phyloP scores from a whole-genome alignment of 2,888 invertebrate species.

The Elgonia sp. region DNA sequence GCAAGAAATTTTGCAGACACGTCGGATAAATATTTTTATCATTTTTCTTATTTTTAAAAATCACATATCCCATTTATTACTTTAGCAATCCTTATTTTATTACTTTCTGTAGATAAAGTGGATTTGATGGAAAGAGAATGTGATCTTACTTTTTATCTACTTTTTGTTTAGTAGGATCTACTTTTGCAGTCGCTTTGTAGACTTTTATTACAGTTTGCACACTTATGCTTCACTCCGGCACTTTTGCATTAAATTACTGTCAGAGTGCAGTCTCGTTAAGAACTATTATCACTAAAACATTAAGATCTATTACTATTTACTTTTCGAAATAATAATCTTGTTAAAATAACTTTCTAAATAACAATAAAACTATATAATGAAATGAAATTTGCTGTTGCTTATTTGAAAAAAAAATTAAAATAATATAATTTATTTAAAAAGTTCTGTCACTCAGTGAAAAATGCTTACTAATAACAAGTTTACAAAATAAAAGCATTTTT shows the following conservation, averaged over 20 bases:
- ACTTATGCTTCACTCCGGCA: constrained; percentile 22
- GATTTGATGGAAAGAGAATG: constrained; percentile 53
- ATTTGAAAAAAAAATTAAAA: too few relatives aligned
- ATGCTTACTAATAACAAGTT: too few relatives aligned
- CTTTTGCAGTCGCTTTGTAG: constrained; percentile 52
- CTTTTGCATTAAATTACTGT: constrained; percentile 61
- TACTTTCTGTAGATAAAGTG: constrained; percentile 52
- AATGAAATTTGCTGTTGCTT: too few relatives aligned
- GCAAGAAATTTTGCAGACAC: constrained; percentile 14
- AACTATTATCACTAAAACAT: constrained; percentile 49
- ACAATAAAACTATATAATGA: too few relatives aligned
- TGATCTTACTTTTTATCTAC: constrained; percentile 65
- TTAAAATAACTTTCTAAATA: too few relatives aligned
- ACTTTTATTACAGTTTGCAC: constrained; percentile 63
- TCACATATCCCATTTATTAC: constrained; percentile 37
- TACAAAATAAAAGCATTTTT: too few relatives aligned
- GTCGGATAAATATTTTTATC: constrained; percentile 17
- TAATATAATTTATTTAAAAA: too few relatives aligned
- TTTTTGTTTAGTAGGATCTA: constrained; percentile 53
- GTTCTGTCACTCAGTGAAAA: too few relatives aligned
- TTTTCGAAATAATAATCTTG: neutral
- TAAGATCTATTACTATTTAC: constrained; percentile 15
- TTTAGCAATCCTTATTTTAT: constrained; percentile 46
- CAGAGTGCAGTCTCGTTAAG: constrained; percentile 16
- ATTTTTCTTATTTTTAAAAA: constrained; percentile 10